phyloP scores from a whole-genome alignment of 2,888 invertebrate genomes.

The Folsomia manolachei region DNA sequence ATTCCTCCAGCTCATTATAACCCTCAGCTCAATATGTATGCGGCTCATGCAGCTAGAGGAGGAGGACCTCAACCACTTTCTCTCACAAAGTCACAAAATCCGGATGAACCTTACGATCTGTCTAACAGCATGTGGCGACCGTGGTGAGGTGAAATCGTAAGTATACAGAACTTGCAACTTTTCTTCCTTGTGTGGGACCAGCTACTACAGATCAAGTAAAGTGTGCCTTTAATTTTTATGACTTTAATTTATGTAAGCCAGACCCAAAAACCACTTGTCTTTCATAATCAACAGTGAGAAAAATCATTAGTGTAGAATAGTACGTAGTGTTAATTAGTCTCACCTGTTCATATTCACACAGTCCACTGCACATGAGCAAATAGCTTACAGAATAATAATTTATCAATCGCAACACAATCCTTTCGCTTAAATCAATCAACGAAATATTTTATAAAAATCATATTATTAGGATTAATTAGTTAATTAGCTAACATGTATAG shows the following conservation, averaged over 20 bases:
- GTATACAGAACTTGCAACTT: no score
- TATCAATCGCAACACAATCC: no score
- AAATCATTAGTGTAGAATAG: no score
- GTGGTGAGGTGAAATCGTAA: constrained; percentile 46
- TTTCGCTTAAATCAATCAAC: not conserved
- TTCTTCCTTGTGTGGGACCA: not conserved
- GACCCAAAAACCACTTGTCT: constrained; percentile 16
- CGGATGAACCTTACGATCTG: constrained; percentile 49
- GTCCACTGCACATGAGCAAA: not conserved
- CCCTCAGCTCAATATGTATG: constrained; percentile 23
- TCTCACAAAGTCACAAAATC: constrained; percentile 38
- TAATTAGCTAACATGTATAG: not conserved
- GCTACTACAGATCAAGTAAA: no score
- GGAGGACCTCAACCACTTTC: constrained; percentile 37
- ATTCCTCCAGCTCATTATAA: constrained; percentile 47
- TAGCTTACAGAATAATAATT: no score
- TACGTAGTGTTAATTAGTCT: no score
- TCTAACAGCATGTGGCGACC: constrained; percentile 49
- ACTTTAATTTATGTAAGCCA: constrained; percentile 1
- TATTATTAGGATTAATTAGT: not conserved
- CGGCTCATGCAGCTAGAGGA: constrained; percentile 27
- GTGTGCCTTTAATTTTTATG: constrained; percentile 1
- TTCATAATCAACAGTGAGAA: constrained; percentile 16
- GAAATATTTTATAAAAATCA: not conserved
- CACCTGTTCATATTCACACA: not conserved